Evolutionary conservation across 2,113 vertebrate species (phyloP), one percentile per base, ranked within the genome.

Genomic region (Amphilophus citrinellus): DNA sequence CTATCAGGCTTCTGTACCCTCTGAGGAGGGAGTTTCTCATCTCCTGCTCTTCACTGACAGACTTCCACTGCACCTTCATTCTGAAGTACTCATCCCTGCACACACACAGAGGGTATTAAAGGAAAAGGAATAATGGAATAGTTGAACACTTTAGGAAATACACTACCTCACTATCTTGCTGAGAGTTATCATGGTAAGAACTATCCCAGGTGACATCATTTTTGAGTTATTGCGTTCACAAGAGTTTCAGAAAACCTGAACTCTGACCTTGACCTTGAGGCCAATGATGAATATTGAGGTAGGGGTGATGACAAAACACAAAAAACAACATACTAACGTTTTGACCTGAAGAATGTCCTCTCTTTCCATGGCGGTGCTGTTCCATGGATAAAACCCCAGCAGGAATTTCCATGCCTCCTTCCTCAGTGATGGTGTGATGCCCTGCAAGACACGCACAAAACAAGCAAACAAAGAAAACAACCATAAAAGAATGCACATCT

Each of bases 31-130:
- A 97, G 94, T 98, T 98, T 81, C 97, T 97, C 89, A 95, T 97
- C 92, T 98, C 97, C 91, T 98, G 97, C 86, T 98, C 97, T 0
- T 97, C 96, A 6, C 96, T 98, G 84, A 98, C 96, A 0, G 97
- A 98, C 68, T 97, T 98, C 97, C 97, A 98, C 93, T 98, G 97
- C 80, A 98, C 96, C 94, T 98, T 98, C 97, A 98, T 98, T 10
- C 97, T 95, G 92, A 98, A 98, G 85, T 98, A 98, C 88, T 98
- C 97, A 0, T 98, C 97, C 62, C 97, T 98, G 90, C 22, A 61
- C 30, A 85, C 9, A 79, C 59, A 83, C 2, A 79, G 6, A 5
- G 57, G 27, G 24, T 6, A 2, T 53, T 15, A 22, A 32, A 47
- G 8, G 24, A 27, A 27, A 27, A 27, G 24, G 24, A 27, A 27